phyloP scores from a whole-genome alignment of 2,113 vertebrate species.

The Pollachius pollachius region DNA sequence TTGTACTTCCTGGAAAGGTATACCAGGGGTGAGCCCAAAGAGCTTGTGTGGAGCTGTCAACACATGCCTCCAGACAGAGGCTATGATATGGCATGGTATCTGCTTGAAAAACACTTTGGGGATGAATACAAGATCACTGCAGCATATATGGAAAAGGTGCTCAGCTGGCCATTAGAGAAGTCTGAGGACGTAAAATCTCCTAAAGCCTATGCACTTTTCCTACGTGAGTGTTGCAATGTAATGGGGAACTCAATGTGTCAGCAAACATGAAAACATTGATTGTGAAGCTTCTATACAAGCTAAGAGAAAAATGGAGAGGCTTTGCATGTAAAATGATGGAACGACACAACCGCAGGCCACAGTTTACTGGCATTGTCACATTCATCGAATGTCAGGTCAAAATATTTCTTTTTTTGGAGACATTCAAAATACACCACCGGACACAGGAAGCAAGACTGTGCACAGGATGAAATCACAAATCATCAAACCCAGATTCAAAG shows the following conservation, averaged over 20 bases:
- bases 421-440: conserved; percentile 4
- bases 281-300: conserved; percentile 6
- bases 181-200: conserved; percentile 7
- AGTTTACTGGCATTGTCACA: conserved; percentile 1
- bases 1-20: conserved; percentile 26
- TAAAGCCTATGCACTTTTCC: conserved; percentile 8
- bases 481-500: no score
- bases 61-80: conserved; percentile 13
- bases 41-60: conserved; percentile 17
- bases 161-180: conserved; percentile 15
- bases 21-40: conserved; percentile 21
- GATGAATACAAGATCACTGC: conserved; percentile 9
- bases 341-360: not conserved
- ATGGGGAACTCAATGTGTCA: conserved; percentile 12
- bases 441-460: not conserved
- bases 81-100: not conserved
- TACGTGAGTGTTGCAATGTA: conserved; percentile 8
- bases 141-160: conserved; percentile 4
- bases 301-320: conserved; percentile 1
- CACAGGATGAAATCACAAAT: not conserved
- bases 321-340: conserved; percentile 5
- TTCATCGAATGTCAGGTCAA: conserved; percentile 19
- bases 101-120: conserved; percentile 11
- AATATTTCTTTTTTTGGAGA: conserved; percentile 5
- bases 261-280: not conserved